Evolutionary conservation across 2,888 invertebrate genomes (phyloP), one percentile per base, ranked within the genome.

Genomic region (Craniophora ligustri): DNA sequence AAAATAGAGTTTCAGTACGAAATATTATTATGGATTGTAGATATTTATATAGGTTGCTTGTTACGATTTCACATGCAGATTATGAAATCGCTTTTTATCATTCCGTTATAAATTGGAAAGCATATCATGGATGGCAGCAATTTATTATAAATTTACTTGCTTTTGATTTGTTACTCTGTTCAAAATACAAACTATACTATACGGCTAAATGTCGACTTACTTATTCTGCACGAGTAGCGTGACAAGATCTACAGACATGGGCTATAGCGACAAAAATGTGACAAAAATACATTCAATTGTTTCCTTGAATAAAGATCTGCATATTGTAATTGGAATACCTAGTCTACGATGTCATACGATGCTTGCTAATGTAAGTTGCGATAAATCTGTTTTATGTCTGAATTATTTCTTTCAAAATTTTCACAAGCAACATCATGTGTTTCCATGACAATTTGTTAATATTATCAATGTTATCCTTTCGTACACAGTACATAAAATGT

Each of bases 111-210:
- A 81, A 81, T 80, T 85, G 81, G 77, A 81, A 85, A 75, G 87
- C 91, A 91, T 91, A 90, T 90, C 90, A 91, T 77, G 78, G 73
- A 84, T 71, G 76, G 77, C 77, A 76, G 77, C 79, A 83, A 79
- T 81, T 76, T 78, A 74, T 70, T 75, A 68, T 82, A 85, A 76
- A 59, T 86, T 88, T 78, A 85, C 81, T 88, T 82, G 81, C 83
- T 84, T 82, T 71, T 76, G 70, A 63, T 62, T 66, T 46, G 66
- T 75, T 76, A 78, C 82, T 84, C 79, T 86, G 85, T 87, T 85
- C 78, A 79, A 81, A 72, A 66, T 72, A 53, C 30, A 30, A 40
- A 46, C 5, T 11, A 14, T 19, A 6, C 18, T 13, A 23, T n/a
- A n/a, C n/a, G n/a, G n/a, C n/a, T n/a, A n/a, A n/a, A n/a, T n/a